These are phyloP conservation scores for Okamejei kenojei DNA, from an alignment of 2,797 vertebrate genomes.

Conservation along the genomic window DNA sequence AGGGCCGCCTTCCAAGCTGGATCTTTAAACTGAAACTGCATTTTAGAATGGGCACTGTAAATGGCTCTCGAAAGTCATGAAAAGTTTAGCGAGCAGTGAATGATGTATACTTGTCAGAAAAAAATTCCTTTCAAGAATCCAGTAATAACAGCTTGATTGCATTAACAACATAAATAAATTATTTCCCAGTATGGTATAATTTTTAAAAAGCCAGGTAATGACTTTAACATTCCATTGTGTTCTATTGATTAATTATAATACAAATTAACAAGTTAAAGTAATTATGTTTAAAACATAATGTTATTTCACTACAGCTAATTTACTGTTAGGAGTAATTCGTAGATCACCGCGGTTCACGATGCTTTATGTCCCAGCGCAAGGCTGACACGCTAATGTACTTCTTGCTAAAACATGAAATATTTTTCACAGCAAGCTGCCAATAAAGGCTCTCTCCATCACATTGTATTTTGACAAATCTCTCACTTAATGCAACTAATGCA, in stretches of 20 bases:
- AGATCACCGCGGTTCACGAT: conserved; percentile 52
- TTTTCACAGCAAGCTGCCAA: neutral
- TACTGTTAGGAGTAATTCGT: conserved; percentile 67
- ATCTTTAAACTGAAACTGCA: neutral
- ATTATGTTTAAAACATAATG: conserved; percentile 70
- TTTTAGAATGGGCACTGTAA: neutral
- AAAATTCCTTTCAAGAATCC: neutral
- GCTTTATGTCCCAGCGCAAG: conserved; percentile 50
- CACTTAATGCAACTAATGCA: conserved; percentile 6
- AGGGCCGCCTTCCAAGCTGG: too few species aligned
- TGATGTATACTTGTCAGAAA: neutral
- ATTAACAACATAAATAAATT: neutral
- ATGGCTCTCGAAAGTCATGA: neutral
- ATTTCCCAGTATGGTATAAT: neutral
- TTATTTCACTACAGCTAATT: conserved; percentile 66
- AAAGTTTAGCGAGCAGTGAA: neutral
- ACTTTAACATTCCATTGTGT: conserved; percentile 57
- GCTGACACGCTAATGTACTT: conserved; percentile 9
- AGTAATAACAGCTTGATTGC: neutral
- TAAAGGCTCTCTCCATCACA: neutral
- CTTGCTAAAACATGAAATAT: neutral
- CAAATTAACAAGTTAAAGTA: conserved; percentile 69
- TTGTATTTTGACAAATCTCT: conserved; percentile 8
- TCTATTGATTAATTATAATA: conserved; percentile 65
- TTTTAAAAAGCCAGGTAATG: neutral